These are phyloP conservation scores for Planococcus citri DNA, from an alignment of 1,140 invertebrate species.

Conservation along the genomic window DNA sequence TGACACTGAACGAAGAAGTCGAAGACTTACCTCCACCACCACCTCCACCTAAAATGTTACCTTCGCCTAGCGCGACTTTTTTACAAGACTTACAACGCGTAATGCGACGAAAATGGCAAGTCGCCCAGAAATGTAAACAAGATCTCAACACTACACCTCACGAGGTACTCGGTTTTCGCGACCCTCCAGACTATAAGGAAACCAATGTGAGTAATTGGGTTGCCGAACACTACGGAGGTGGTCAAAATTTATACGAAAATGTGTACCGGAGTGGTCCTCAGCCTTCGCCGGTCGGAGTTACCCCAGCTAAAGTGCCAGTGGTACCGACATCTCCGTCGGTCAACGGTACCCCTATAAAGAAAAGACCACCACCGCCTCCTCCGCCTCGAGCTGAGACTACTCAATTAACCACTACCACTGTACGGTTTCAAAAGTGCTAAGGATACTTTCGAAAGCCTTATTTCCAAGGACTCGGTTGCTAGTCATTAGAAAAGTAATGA, in stretches of 20 bases:
- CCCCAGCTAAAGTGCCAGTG: not conserved
- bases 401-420: conserved; percentile 42
- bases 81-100: conserved; percentile 76
- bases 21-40: conserved; percentile 36
- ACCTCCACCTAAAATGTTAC: conserved; percentile 50
- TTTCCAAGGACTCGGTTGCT: not conserved
- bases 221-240: conserved; percentile 66
- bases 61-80: conserved; percentile 51
- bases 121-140: conserved; percentile 77
- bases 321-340: conserved; percentile 27
- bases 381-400: conserved; percentile 66
- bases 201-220: conserved; percentile 80
- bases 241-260: conserved; percentile 44
- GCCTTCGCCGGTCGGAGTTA: conserved; percentile 18
- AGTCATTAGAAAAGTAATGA: not conserved
- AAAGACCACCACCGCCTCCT: conserved; percentile 58
- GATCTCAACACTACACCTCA: conserved; percentile 74
- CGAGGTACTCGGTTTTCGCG: conserved; percentile 77
- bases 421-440: not conserved
- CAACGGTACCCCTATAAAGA: conserved; percentile 36
- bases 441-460: not conserved
- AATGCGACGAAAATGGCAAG: conserved; percentile 88
- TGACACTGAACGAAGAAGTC: conserved; percentile 31
- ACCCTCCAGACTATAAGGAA: conserved; percentile 63
- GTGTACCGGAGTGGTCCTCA: conserved; percentile 37